Conservation (phyloP, 2,888 invertebrate species). For the Eudemis profundana region DNA sequence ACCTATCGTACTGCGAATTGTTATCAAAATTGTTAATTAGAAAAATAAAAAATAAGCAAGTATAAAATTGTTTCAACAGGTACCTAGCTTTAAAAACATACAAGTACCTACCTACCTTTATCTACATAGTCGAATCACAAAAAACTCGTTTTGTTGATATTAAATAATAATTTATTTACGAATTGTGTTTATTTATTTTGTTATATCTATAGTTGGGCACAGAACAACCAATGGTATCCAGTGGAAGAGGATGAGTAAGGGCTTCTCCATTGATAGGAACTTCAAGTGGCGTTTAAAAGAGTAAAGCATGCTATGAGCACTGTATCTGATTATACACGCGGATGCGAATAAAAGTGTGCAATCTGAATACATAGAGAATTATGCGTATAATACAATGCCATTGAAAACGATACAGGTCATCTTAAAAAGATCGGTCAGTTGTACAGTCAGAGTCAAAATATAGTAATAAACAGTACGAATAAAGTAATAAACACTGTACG, state of each 20-base stretch:
- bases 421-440: no score
- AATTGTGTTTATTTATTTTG: conserved; percentile 20
- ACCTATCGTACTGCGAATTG: not conserved
- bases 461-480: no score
- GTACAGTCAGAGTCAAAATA: no score
- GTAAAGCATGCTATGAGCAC: no score
- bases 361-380: no score
- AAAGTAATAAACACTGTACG: no score
- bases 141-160: conserved; percentile 76
- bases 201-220: not conserved
- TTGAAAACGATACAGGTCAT: no score
- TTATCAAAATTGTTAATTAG: conserved; percentile 13
- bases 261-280: no score
- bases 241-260: not conserved
- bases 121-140: conserved; percentile 41
- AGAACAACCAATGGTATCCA: not conserved
- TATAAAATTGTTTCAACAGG: conserved; percentile 18
- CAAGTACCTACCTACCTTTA: not conserved
- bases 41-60: conserved; percentile 41
- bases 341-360: no score
- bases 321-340: no score
- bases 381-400: no score
- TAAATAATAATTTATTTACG: conserved; percentile 63
- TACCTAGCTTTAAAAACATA: conserved; percentile 20
- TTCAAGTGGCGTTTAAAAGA: no score